Base-by-base conservation (phyloP, 2,797 vertebrate genomes). In the Melanotaenia nigrans region DNA sequence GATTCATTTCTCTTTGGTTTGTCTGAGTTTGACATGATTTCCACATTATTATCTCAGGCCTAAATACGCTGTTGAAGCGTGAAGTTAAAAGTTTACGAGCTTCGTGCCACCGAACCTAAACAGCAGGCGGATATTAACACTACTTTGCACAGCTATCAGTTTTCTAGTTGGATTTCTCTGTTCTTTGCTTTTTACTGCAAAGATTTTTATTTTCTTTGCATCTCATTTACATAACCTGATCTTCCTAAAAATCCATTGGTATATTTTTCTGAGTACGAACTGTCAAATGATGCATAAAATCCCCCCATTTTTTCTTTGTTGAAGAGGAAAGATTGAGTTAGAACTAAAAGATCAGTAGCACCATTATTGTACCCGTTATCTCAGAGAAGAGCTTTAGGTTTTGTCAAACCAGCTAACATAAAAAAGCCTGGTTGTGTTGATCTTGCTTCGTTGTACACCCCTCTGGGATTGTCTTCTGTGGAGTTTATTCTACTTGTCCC, bases 391-490 rank as follows among this genome's bases (percentile, higher is more conserved):
- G 28, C 28, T 30, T 56, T 10, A 56, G 25, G 28, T 56, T 56
- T 56, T 32, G 7, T 18, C 24, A 32, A 56, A 18, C 28, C 54
- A 18, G 16, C 28, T 56, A 56, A 32, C 28, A 38, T n/a, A 38
- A 3, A 66, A 11, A 42, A 1, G 49, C 20, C 0, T 8, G 0
- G 25, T 1, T 3, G 54, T 40, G 22, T 24, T 53, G 49, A 32
- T 20, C 14, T 56, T 8, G 5, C 25, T 30, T 56, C 25, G 16
- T 32, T 8, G 25, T 30, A 18, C 54, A 20, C 28, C 28, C 28
- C 25, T 56, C 28, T 54, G 59, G 56, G 30, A 20, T 35, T 30
- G 35, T 63, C 73, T 59, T 61, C 54, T 22, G 1, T 55, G 57
- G 18, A 38, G 55, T 47, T 65, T 64, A 61, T 40, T 58, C 70